These are phyloP conservation scores for Varroa destructor DNA, from an alignment of 1,140 invertebrate species.

Conservation along the genomic window DNA sequence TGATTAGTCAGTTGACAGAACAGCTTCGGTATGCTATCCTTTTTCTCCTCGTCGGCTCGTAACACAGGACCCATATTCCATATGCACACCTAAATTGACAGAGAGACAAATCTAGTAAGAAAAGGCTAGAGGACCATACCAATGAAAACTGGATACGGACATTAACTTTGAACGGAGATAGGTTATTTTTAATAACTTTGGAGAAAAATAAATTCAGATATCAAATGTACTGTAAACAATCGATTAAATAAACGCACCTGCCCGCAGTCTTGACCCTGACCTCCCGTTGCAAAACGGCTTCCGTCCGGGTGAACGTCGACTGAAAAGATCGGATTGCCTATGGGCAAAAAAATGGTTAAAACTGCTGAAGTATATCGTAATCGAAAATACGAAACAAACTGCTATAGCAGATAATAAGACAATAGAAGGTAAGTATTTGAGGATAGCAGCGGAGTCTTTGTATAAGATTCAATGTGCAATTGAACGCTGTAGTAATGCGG, in stretches of 20 bases:
- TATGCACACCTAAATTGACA: conserved; percentile 53
- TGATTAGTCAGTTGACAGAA: conserved; percentile 89
- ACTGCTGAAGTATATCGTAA: too few species aligned
- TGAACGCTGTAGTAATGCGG: too few species aligned
- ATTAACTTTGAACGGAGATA: too few species aligned
- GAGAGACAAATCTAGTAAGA: background rate
- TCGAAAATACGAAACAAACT: conserved; percentile 22
- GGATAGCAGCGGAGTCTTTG: conserved; percentile 26
- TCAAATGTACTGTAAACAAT: too few species aligned
- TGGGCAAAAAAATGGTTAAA: conserved; percentile 38
- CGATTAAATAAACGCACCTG: conserved; percentile 32
- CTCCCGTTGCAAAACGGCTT: conserved; percentile 53
- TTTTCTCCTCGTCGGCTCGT: conserved; percentile 48
- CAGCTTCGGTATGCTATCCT: conserved; percentile 73
- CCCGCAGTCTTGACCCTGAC: conserved; percentile 34
- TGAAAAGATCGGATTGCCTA: conserved; percentile 87
- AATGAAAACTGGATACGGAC: too few species aligned
- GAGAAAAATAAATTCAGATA: background rate
- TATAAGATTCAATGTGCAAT: too few species aligned
- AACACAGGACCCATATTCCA: conserved; percentile 85
- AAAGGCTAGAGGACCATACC: too few species aligned
- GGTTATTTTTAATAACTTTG: background rate
- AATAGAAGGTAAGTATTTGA: conserved; percentile 26
- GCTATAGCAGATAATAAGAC: conserved; percentile 30
- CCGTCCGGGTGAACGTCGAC: conserved; percentile 94